Evolutionary conservation across 2,113 vertebrate species (phyloP), one percentile per base, ranked within the genome.

Genomic region (Hyaena hyaena): DNA sequence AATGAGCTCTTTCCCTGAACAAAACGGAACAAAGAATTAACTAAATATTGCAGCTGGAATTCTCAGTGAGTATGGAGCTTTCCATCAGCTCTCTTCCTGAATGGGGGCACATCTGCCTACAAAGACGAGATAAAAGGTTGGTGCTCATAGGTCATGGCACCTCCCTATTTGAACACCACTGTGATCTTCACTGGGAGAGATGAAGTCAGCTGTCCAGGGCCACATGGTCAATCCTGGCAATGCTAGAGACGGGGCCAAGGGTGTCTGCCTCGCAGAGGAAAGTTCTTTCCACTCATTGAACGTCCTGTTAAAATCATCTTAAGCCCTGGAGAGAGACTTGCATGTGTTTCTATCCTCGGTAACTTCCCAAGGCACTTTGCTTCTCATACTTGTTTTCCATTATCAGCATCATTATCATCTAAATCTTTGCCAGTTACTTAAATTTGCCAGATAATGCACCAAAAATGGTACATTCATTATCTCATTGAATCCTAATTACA

Each of bases 401-500:
- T 58, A 48, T 93, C 26, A 68, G 79, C 11, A 84, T 91, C 28
- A 11, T 83, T n/a, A 79, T 39, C 26, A 65, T 86, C 7, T 79
- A 80, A 95, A 84, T 92, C 53, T 68, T 87, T 91, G 55, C 73
- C n/a, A 93, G 8, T 94, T 89, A 88, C 48, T 90, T 66, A 21
- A 71, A 31, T 17, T 45, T 79, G 48, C 16, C 90, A 35, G 85
- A 33, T 14, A 65, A 21, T 65, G 10, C 17, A 48, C 26, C 39
- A 26, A 81, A 86, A 96, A 43, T 73, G 7, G 48, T 69, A 28
- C 26, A 21, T 79, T 58, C 28, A 33, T 87, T 66, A 86, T 76
- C 80, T 96, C 26, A 65, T 83, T 91, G 89, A 93, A 85, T 93
- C 89, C 65, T 93, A 79, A 89, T 45, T 79, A 63, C 24, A 88